Conservation (phyloP, 2,797 vertebrate genomes). For the Erethizon dorsatum region DNA sequence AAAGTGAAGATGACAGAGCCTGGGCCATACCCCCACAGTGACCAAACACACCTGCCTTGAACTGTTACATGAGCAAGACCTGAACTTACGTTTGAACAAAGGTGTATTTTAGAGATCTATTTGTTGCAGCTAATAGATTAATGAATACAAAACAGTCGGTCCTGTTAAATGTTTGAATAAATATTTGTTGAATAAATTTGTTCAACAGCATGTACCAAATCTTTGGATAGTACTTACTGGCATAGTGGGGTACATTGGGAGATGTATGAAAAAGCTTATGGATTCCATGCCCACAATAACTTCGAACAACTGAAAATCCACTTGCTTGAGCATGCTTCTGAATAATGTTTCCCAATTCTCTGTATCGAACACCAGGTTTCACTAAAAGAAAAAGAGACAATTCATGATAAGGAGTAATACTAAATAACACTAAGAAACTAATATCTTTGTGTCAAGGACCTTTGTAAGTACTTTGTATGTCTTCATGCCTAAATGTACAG, state of each 20-base stretch:
- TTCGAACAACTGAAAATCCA: slow-evolving; percentile 98
- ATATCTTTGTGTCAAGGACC: background rate
- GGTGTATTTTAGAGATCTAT: background rate
- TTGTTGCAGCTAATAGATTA: background rate
- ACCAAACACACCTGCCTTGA: background rate
- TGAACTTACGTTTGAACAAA: background rate
- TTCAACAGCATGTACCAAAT: background rate
- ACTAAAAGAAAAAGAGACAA: slow-evolving; percentile 90
- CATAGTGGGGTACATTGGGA: slow-evolving; percentile 98
- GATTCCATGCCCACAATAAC: slow-evolving; percentile 98
- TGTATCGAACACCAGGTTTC: slow-evolving; percentile 97
- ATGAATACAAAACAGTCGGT: background rate
- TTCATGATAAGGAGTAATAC: slow-evolving; percentile 12
- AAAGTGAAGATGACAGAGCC: background rate
- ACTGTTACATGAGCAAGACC: background rate
- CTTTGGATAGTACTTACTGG: slow-evolving; percentile 93
- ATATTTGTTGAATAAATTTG: background rate
- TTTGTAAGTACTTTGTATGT: background rate
- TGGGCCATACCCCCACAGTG: background rate
- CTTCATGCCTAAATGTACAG: background rate
- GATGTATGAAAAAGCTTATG: slow-evolving; percentile 99
- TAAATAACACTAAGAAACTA: slow-evolving; percentile 2
- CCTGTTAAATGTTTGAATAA: background rate
- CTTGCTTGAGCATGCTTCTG: slow-evolving; percentile 98
- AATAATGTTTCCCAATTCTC: slow-evolving; percentile 98